Percentiles rank a stretch among this genome's conserved stretches.
phyloP scores from a whole-genome alignment of 2,888 invertebrate species.

The Helobdella robusta region DNA sequence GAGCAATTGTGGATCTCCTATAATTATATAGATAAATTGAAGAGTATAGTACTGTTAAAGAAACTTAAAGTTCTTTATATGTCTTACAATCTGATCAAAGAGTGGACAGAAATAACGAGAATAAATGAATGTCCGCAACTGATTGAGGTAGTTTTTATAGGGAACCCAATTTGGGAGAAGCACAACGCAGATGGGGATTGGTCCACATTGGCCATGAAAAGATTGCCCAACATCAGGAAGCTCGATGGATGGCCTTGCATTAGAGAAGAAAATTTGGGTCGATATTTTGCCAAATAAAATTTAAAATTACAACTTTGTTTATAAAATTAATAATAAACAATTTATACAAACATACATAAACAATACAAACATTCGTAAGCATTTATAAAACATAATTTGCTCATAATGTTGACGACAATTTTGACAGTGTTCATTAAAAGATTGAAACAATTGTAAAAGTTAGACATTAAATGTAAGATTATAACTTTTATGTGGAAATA shows the following conservation, averaged over 20 bases:
- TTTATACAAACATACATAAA: background rate
- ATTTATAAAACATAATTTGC: too few species aligned
- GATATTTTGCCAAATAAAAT: slow-evolving; percentile 4
- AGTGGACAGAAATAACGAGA: slow-evolving; percentile 26
- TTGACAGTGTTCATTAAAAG: too few species aligned
- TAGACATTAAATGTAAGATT: too few species aligned
- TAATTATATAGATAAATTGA: slow-evolving; percentile 80
- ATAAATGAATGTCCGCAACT: slow-evolving; percentile 25
- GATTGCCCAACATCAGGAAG: slow-evolving; percentile 45
- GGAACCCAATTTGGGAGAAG: slow-evolving; percentile 47
- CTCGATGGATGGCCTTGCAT: slow-evolving; percentile 42
- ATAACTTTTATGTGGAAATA: too few species aligned
- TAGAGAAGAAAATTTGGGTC: slow-evolving; percentile 7
- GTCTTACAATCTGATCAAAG: slow-evolving; percentile 27
- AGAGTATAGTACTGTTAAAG: slow-evolving; percentile 71
- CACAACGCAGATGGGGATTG: slow-evolving; percentile 43
- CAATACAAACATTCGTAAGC: too few species aligned
- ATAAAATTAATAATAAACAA: background rate
- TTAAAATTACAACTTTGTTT: background rate
- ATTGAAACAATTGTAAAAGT: too few species aligned
- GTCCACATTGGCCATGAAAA: slow-evolving; percentile 41
- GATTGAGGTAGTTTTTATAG: slow-evolving; percentile 30
- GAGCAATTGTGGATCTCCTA: slow-evolving; percentile 91
- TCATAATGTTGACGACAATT: too few species aligned
- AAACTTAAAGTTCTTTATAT: slow-evolving; percentile 60